phyloP scores from a whole-genome alignment of 2,113 vertebrate species.

The Calyptomena viridis region DNA sequence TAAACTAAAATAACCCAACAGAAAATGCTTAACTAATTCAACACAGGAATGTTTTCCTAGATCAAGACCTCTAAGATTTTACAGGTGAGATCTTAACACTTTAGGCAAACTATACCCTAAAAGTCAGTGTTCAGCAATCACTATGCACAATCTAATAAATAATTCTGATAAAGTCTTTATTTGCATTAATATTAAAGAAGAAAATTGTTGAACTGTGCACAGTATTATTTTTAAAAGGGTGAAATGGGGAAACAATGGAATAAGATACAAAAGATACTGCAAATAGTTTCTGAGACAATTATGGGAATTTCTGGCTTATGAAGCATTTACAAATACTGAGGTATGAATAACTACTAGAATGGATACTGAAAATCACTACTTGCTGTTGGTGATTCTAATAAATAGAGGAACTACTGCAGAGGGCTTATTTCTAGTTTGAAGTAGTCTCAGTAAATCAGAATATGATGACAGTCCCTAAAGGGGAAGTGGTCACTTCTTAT shows the following conservation, averaged over 20 bases:
- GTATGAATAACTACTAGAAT: neutral
- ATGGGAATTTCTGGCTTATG: neutral
- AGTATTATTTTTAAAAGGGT: neutral
- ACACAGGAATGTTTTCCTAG: neutral
- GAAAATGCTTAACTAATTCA: neutral
- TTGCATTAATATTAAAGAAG: neutral
- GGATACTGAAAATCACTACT: neutral
- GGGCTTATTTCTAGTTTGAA: neutral
- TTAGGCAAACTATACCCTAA: neutral
- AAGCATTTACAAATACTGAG: neutral
- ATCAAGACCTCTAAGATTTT: neutral
- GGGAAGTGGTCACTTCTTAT: slow-evolving; percentile 39
- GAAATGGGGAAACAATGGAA: neutral
- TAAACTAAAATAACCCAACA: neutral
- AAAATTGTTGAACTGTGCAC: neutral
- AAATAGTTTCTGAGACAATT: neutral
- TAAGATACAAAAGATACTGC: neutral
- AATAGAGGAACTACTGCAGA: neutral
- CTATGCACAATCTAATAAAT: neutral
- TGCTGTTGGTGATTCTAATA: neutral
- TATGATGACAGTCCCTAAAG: slow-evolving; percentile 14
- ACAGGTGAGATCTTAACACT: neutral
- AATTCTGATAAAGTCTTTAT: neutral
- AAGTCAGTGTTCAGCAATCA: neutral
- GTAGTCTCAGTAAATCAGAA: neutral